A percentile compares a stretch with the other conserved stretches of the same genome.
These are phyloP conservation scores for Rhopalosiphum nymphaeae DNA, from an alignment of 2,888 invertebrate species.

Conservation along the genomic window DNA sequence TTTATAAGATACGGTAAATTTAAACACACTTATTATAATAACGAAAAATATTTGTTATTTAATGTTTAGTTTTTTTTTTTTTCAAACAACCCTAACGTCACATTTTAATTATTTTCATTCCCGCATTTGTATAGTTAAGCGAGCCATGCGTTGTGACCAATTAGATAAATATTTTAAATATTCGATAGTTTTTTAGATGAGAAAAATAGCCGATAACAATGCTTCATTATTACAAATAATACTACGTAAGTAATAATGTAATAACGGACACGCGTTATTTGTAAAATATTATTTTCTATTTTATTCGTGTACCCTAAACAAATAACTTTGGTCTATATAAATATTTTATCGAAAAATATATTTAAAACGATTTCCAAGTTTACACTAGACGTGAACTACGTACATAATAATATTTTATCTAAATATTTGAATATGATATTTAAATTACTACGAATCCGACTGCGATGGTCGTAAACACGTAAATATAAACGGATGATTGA, in stretches of 20 bases:
- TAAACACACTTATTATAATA: background rate
- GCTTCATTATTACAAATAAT: background rate
- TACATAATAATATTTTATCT: background rate
- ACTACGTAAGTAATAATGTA: background rate
- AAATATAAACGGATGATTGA: background rate
- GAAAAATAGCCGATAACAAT: background rate
- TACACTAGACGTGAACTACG: background rate
- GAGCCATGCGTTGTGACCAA: background rate
- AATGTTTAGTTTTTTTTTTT: background rate
- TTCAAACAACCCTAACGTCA: background rate
- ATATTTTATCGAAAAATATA: background rate
- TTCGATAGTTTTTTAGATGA: background rate
- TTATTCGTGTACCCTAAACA: background rate
- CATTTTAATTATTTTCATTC: background rate
- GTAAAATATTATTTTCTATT: constrained; percentile 4
- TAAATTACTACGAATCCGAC: background rate
- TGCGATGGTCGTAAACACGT: background rate
- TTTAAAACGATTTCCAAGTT: background rate
- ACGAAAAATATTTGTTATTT: background rate
- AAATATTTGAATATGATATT: constrained; percentile 34
- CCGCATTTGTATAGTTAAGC: background rate
- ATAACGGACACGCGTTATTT: background rate
- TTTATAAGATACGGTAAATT: background rate
- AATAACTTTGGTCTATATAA: background rate
- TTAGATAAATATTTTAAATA: background rate